Evolutionary conservation across 2,888 invertebrate species (phyloP), one percentile per base, ranked within the genome.

Genomic region (Zaprionus lineosus): DNA sequence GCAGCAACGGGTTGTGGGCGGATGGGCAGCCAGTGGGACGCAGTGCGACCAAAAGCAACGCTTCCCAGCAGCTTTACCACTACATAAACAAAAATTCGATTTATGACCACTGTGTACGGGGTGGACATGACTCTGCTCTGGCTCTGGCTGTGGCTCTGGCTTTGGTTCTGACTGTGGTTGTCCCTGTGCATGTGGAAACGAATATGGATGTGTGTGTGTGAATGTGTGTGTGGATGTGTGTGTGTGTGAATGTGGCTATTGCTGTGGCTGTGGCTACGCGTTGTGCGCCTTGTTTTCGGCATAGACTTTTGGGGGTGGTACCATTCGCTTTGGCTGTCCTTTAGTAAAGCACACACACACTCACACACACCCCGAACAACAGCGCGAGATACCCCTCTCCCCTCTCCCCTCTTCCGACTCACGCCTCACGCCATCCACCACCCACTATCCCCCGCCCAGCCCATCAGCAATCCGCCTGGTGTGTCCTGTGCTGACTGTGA

Each of bases 51-150:
- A 37, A 12, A 9, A 19, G 37, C 14, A 33, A 50, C 59, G 47
- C 55, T 56, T 58, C 61, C 39, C 61, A 65, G 74, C 63, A 77
- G 53, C 55, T 57, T 58, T 51, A 63, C 82, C 59, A 71, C 78
- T 62, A 86, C 86, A 87, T 87, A 88, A 88, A 87, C 82, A 81
- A 76, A 83, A 87, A 79, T 88, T 87, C 88, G 88, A 88, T 88
- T 89, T 89, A 88, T 85, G 89, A 89, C 89, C 88, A 88, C 61
- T 63, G 74, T 52, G 87, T 63, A 34, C 28, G 60, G 61, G 43
- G 57, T 50, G 66, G 53, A 65, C 59, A 51, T 40, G 50, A 46
- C 15, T 40, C 24, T 41, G 28, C 36, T 48, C 3, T 48, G 41
- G 24, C 24, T 24, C 6, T 24, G 4, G 8, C 24, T 24, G n/a